Conservation (phyloP, 2,113 vertebrate genomes). For the Nycticebus coucang region DNA sequence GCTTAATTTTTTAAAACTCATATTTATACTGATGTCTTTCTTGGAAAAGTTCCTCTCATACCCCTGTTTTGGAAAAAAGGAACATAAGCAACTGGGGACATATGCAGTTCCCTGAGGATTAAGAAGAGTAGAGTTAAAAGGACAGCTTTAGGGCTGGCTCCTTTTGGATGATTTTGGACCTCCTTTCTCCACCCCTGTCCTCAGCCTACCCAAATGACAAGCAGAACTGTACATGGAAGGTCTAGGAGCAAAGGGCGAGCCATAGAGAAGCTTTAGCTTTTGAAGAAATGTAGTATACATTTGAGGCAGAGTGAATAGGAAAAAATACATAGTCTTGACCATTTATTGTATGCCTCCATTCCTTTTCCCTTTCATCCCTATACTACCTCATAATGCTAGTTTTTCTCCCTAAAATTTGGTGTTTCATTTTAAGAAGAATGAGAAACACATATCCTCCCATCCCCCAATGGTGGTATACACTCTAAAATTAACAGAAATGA, state of each 20-base stretch:
- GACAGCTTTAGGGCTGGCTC: background rate
- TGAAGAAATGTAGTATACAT: background rate
- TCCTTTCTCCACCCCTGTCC: background rate
- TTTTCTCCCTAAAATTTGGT: background rate
- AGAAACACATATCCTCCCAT: background rate
- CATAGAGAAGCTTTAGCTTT: background rate
- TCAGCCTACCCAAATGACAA: background rate
- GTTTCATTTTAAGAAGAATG: conserved; percentile 4
- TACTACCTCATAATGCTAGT: background rate
- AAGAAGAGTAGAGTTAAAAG: background rate
- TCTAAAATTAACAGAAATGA: background rate
- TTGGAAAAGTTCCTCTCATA: background rate
- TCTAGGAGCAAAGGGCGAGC: background rate
- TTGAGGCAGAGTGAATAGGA: background rate
- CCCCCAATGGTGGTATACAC: background rate
- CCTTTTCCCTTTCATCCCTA: background rate
- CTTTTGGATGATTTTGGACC: background rate
- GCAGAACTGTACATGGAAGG: background rate
- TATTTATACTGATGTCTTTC: background rate
- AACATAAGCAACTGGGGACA: background rate
- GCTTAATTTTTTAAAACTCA: background rate
- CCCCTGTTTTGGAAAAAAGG: background rate
- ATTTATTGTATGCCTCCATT: background rate
- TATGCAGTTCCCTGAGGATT: background rate
- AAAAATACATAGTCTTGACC: background rate